Evolutionary conservation across 2,113 vertebrate species (phyloP), one percentile per base, ranked within the genome.

Genomic region (Odobenus rosmarus): DNA sequence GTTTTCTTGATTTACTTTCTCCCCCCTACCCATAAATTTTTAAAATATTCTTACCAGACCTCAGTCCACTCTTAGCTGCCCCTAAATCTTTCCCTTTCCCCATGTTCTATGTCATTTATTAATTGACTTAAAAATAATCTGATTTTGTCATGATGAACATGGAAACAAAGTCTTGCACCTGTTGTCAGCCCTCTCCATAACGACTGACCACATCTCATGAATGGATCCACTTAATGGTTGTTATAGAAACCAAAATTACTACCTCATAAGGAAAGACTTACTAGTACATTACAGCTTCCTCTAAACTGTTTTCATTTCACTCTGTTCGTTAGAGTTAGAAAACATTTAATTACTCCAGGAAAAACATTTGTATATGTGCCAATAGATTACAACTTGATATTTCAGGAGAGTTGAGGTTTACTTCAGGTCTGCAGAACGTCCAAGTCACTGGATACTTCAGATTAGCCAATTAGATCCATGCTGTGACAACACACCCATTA

Each of bases 211-310:
- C 24, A 42, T 97, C 93, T 95, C 80, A 82, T 88, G 80, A 98
- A 94, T 71, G 39, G 42, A 81, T 51, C 24, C 24, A 62, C 62
- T 86, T 81, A 51, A 59, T 55, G 72, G 93, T 95, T 87, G 93
- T 97, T 97, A 92, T 81, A 93, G 94, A 96, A 94, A 96, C 83
- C 21, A 76, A 72, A 84, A 95, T 86, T 86, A 80, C 53, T 79
- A 9, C 51, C 76, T 90, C 79, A 51, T 67, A 67, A 94, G 67
- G 19, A 51, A 31, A 95, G 74, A 33, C 23, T 96, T 46, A 72
- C 72, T 76, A 46, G n/a, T 51, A 36, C n/a, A 31, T 64, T 80
- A 51, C 77, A 36, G 39, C 31, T 93, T 88, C 93, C 84, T 92
- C 55, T 51, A 83, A 64, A 76, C 39, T 84, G 84, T 69, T 94